These are phyloP conservation scores for Lycocerus yunnanus DNA, from an alignment of 2,888 invertebrate genomes.

Conservation along the genomic window DNA sequence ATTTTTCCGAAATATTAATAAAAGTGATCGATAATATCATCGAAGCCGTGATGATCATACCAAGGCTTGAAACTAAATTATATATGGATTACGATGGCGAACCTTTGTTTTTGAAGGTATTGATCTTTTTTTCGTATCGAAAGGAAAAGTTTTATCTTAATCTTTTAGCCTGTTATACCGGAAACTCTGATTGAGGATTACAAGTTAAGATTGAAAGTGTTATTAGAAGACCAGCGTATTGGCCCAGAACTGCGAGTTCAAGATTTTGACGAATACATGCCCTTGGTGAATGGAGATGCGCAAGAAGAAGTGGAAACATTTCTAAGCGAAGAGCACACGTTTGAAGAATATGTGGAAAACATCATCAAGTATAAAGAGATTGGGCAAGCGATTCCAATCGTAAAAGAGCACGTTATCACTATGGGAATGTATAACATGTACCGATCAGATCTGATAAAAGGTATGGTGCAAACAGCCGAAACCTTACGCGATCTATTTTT, in stretches of 20 bases:
- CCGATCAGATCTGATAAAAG: constrained; percentile 75
- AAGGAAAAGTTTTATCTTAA: no score
- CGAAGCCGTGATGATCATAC: constrained; percentile 71
- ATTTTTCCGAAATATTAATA: constrained; percentile 72
- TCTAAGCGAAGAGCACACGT: constrained; percentile 65
- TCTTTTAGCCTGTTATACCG: constrained; percentile 74
- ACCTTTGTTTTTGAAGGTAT: constrained; percentile 47
- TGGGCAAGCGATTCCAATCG: constrained; percentile 63
- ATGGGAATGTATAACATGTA: constrained; percentile 87
- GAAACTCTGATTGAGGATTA: constrained; percentile 68
- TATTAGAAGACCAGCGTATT: constrained; percentile 73
- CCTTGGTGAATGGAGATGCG: constrained; percentile 75
- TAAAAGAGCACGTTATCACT: constrained; percentile 68
- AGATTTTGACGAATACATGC: constrained; percentile 81
- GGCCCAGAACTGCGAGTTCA: constrained; percentile 74
- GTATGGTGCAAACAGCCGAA: constrained; percentile 71
- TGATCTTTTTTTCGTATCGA: no score
- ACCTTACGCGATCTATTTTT: constrained; percentile 72
- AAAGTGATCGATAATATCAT: constrained; percentile 76
- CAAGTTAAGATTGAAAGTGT: constrained; percentile 63
- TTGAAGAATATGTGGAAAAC: constrained; percentile 67
- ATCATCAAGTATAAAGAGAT: constrained; percentile 67
- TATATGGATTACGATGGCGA: constrained; percentile 66
- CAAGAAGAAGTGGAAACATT: constrained; percentile 68
- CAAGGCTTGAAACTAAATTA: constrained; percentile 79